phyloP scores from a whole-genome alignment of 2,797 vertebrate genomes.

The Dendrocincla tyrannina region DNA sequence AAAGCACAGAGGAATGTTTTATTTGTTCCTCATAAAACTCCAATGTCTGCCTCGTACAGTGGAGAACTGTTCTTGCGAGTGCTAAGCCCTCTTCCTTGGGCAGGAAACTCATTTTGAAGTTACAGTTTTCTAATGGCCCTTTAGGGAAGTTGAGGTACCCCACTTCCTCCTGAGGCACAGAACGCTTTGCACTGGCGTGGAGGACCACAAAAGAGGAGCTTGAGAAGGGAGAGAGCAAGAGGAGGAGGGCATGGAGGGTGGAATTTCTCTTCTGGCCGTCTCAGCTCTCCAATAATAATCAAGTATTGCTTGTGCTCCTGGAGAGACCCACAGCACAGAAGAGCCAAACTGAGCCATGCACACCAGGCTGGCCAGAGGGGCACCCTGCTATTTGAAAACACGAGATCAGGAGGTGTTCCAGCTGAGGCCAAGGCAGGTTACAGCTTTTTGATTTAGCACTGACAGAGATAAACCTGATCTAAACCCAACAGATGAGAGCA shows the following conservation, averaged over 20 bases:
- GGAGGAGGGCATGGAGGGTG: not conserved
- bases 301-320: not conserved
- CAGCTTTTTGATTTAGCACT: not conserved
- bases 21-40: constrained; percentile 66
- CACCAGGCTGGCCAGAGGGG: not conserved
- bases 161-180: constrained; percentile 45
- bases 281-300: not conserved
- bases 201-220: constrained; percentile 29
- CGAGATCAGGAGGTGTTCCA: not conserved
- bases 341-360: not conserved
- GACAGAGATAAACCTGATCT: not conserved
- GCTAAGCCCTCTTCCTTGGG: constrained; percentile 55
- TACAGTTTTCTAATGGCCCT: constrained; percentile 64
- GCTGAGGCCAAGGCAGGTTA: not conserved
- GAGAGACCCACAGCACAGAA: not conserved
- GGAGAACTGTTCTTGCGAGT: constrained; percentile 50
- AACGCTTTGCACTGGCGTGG: not conserved
- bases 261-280: constrained; percentile 1
- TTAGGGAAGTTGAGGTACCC: constrained; percentile 59
- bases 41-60: constrained; percentile 45
- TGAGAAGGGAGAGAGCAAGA: not conserved
- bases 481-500: not conserved
- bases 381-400: not conserved
- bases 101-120: constrained; percentile 65
- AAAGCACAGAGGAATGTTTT: constrained; percentile 64